Evolutionary conservation across 2,888 invertebrate species (phyloP), one percentile per base, ranked within the genome.

Genomic region (Euzophera pinguis): DNA sequence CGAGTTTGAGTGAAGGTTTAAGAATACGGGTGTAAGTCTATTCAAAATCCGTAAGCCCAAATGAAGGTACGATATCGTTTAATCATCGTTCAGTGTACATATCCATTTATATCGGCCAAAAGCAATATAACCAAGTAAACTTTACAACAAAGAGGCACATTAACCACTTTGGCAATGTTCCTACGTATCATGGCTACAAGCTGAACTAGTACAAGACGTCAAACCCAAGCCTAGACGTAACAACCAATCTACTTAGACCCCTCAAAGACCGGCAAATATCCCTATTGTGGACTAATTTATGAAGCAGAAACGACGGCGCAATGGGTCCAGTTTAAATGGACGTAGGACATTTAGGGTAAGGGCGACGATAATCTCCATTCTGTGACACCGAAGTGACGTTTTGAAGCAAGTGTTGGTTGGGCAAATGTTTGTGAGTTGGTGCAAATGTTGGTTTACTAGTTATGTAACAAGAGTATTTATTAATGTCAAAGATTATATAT

Each of bases 341-440:
- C 55, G 58, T 42, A 56, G 61, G 56, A 57, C 59, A 63, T 57
- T 63, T 57, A 53, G 61, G 57, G 62, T 63, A 57, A 56, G 55
- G 53, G 48, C 52, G 51, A 52, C 50, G 59, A 64, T 66, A 73
- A 71, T 73, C 73, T 71, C 71, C 61, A 65, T 64, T 63, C 67
- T 70, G 75, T 78, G 78, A 80, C 78, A 74, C 65, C 45, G 14
- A 45, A 45, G 45, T 14, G 45, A 32, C 32, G 45, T 16, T 45
- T 16, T 32, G 34, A 14, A 10, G 45, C 45, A 45, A 45, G 45
- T 45, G 45, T 16, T 32, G 6, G 32, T 32, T 14, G 29, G 29
- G 32, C 16, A 10, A 16, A 45, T 32, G 34, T 32, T 45, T 10
- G 41, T 22, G 22, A 22, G 2, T 2, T 22, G 22, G 22, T 22